Evolutionary conservation across 2,797 vertebrate genomes (phyloP), one percentile per base, ranked within the genome.

Genomic region (Prunella strophiata): DNA sequence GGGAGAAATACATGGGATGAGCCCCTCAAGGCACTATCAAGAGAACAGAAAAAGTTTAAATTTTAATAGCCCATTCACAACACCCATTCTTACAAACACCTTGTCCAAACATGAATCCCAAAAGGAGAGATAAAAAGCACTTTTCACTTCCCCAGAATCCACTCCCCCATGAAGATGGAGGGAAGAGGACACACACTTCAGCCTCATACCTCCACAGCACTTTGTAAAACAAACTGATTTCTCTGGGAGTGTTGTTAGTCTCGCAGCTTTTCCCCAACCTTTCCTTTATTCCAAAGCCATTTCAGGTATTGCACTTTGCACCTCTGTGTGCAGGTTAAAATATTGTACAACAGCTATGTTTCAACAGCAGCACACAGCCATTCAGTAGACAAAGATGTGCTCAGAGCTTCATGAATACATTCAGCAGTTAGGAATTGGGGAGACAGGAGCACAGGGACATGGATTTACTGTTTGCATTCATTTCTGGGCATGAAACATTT

Each of bases 391-490:
- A 94, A 89, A 82, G 92, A 94, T 91, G 86, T 85, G 74, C 88
- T 91, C 72, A 34, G 85, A 94, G 75, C 89, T 91, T 96, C 95
- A 97, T 97, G 88, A 97, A 97, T 96, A 96, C 80, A 96, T 97
- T 96, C 97, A 97, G 96, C 86, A 96, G 95, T 66, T 79, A 95
- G 94, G 92, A 97, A 91, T 9, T 77, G 81, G 92, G 91, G 87
- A 96, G 52, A 91, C 67, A 75, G 77, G 67, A 94, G 95, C 94
- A 85, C 72, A 76, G 93, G 92, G 94, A 96, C 95, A 93, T 54
- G 62, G 92, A 96, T 97, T 97, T 97, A 94, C 92, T 94, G 92
- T 96, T 94, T 94, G 93, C 95, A 96, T 95, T 97, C 93, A 93
- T 95, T 96, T 93, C 77, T 87, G 96, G 85, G 74, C 96, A 96